Evolutionary conservation across 2,888 invertebrate genomes (phyloP).

Genomic region (Tinea trinotella): DNA sequence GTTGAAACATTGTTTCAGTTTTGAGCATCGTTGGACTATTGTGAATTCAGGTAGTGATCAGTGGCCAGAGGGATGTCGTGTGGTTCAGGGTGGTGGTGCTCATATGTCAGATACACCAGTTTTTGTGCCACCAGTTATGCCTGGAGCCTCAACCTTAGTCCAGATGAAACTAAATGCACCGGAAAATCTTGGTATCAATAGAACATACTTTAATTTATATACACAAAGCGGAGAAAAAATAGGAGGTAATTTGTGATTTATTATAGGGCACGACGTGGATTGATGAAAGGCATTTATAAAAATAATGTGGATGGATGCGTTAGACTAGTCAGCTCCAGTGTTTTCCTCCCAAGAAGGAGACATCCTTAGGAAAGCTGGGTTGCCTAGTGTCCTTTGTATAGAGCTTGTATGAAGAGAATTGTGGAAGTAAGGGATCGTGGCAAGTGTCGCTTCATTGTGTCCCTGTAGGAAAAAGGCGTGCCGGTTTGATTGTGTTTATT

Average conservation of each 20-base stretch:
- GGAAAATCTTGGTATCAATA: conserved; percentile 78
- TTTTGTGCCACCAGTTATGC: conserved; percentile 79
- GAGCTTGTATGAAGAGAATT: too few relatives aligned
- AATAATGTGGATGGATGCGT: too few relatives aligned
- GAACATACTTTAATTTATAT: conserved; percentile 92
- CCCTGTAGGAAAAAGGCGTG: too few relatives aligned
- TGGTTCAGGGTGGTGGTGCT: conserved; percentile 73
- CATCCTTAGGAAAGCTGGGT: too few relatives aligned
- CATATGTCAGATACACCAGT: conserved; percentile 66
- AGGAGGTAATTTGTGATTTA: conserved; percentile 85
- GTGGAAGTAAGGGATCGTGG: too few relatives aligned
- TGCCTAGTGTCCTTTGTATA: too few relatives aligned
- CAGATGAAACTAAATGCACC: conserved; percentile 88
- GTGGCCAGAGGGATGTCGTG: conserved; percentile 90
- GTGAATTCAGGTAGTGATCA: conserved; percentile 88
- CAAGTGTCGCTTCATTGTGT: too few relatives aligned
- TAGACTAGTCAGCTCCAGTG: too few relatives aligned
- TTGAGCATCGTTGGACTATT: conserved; percentile 90
- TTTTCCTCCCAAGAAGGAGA: too few relatives aligned
- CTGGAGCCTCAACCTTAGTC: conserved; percentile 83
- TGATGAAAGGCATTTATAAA: too few relatives aligned
- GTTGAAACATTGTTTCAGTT: conserved; percentile 73
- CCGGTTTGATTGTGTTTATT: too few relatives aligned
- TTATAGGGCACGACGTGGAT: too few relatives aligned
- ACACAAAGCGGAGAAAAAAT: conserved; percentile 91